Conservation (phyloP, 1,140 invertebrate genomes). For the Penaeus indicus region DNA sequence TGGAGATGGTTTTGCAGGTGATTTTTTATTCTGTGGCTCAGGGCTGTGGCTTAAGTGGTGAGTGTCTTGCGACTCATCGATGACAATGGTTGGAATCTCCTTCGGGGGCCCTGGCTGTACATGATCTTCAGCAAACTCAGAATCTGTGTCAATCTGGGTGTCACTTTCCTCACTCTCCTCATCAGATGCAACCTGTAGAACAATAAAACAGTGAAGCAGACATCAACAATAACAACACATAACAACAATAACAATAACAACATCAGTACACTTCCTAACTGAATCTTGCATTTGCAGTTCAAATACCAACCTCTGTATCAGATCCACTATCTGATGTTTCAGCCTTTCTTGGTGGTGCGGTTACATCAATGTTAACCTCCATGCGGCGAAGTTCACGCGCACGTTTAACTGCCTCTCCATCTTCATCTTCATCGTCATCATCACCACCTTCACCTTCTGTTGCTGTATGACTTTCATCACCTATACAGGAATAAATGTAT, state of each 20-base stretch:
- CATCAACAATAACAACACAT: background rate
- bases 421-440: conserved; percentile 62
- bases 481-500: conserved; percentile 69
- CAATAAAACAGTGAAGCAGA: background rate
- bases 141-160: conserved; percentile 91
- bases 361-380: conserved; percentile 78
- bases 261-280: background rate
- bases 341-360: conserved; percentile 72
- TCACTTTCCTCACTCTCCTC: conserved; percentile 76
- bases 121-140: conserved; percentile 86
- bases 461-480: conserved; percentile 80
- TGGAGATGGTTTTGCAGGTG: background rate
- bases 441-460: conserved; percentile 77
- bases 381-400: conserved; percentile 77
- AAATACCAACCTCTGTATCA: conserved; percentile 79
- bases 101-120: conserved; percentile 66
- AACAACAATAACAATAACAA: background rate
- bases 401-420: conserved; percentile 75
- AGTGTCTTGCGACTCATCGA: conserved; percentile 68
- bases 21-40: conserved; percentile 32
- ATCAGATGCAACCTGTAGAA: conserved; percentile 79
- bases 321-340: conserved; percentile 76
- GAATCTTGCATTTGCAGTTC: background rate
- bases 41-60: conserved; percentile 41
- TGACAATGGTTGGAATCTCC: conserved; percentile 70